Base-by-base conservation (phyloP, 1,140 invertebrate genomes). In the Thalassaphorura encarpata region DNA sequence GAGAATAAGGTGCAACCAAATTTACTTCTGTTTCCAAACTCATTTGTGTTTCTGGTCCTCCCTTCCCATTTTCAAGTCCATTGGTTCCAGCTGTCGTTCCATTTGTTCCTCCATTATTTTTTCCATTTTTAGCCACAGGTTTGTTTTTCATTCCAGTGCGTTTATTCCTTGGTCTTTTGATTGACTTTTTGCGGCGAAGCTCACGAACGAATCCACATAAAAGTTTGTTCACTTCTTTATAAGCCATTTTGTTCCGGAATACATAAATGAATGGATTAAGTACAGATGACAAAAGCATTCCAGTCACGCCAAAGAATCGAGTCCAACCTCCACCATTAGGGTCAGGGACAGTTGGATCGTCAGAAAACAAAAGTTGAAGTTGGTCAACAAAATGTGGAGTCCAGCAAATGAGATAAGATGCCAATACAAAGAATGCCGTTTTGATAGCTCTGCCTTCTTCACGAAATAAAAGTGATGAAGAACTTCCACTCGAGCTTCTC, bases 261-360 rank as follows among this genome's bases (percentile, higher is more conserved):
- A 79, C 77, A 67, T 79, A 79, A 19, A 79, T 76, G 51, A 78
- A 69, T 2, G 78, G 77, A 64, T 77, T 78, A 47, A 76, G 56
- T 1, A 71, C 68, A 50, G 70, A 72, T 11, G 62, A 64, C 23
- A 60, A 46, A 13, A 64, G 51, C 48, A 64, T 64, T 36, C 62
- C 62, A 13, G 48, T 45, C 56, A 69, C 68, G 33, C 68, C 63
- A 58, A 73, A 67, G 15, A 71, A 71, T 41, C 69, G 50, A 3
- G 67, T 57, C 56, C 70, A 68, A 31, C 69, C 68, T 2, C 68
- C 33, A 13, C 58, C 16, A 8, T 24, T 24, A 28, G n/a, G 11
- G 11, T 11, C n/a, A n/a, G n/a, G 33, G 11, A n/a, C 11, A 11
- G 11, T 36, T 11, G 11, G n/a, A 11, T 36, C 47, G 15, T 13